These are phyloP conservation scores for Sceloporus undulatus DNA, from an alignment of 2,113 vertebrate species.

Conservation along the genomic window DNA sequence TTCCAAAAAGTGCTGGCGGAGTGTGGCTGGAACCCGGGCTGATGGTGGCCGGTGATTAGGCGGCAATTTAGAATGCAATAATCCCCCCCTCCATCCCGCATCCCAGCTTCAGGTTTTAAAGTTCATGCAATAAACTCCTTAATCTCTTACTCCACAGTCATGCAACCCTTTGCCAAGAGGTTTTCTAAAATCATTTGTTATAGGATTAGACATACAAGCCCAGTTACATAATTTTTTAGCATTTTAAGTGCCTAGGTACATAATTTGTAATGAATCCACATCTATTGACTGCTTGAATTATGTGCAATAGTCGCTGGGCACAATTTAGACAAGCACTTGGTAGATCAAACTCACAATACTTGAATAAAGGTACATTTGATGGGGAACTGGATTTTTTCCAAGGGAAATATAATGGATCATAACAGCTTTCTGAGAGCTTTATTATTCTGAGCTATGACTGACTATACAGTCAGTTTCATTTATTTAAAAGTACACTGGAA, in stretches of 20 bases:
- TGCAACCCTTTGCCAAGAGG: not conserved
- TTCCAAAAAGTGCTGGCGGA: no score
- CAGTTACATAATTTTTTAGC: not conserved
- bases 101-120: no score
- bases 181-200: not conserved
- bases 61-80: no score
- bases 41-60: no score
- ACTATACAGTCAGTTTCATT: slow-evolving; percentile 17
- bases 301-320: not conserved
- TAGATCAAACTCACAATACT: not conserved
- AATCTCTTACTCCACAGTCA: not conserved
- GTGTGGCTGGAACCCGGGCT: no score
- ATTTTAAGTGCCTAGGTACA: not conserved
- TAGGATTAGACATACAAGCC: not conserved
- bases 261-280: not conserved
- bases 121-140: no score
- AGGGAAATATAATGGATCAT: slow-evolving; percentile 25
- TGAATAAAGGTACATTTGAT: slow-evolving; percentile 11
- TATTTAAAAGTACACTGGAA: slow-evolving; percentile 24
- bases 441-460: slow-evolving; percentile 24
- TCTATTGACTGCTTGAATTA: not conserved
- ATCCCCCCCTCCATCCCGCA: no score
- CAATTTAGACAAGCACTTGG: not conserved
- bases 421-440: slow-evolving; percentile 22
- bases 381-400: slow-evolving; percentile 9